Conservation (phyloP, 2,797 vertebrate species). For the Sciurus vulgaris region DNA sequence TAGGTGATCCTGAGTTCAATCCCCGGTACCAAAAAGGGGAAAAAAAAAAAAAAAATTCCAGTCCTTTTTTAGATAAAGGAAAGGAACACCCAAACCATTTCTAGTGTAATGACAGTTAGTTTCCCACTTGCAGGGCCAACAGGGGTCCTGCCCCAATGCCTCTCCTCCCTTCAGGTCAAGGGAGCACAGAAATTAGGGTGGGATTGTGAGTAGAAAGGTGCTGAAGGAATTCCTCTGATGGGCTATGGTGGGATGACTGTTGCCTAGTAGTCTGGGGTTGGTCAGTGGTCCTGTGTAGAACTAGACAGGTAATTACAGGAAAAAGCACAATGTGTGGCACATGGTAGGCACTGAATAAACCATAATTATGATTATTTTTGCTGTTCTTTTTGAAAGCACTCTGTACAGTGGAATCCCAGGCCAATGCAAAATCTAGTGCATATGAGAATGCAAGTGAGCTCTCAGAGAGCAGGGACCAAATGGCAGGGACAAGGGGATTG, state of each 20-base stretch:
- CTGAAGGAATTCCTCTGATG: not conserved
- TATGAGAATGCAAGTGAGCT: not conserved
- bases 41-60: not conserved
- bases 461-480: not conserved
- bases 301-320: not conserved
- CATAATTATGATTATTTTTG: not conserved
- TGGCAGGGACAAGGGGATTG: not conserved
- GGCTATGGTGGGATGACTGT: not conserved
- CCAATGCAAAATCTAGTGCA: not conserved
- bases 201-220: not conserved
- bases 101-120: not conserved
- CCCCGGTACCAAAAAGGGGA: no score
- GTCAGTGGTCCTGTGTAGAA: not conserved
- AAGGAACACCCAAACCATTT: not conserved
- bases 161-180: not conserved
- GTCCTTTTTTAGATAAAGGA: not conserved
- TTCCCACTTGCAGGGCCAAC: not conserved
- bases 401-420: not conserved
- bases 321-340: not conserved
- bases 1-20: no score
- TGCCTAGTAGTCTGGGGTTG: no score
- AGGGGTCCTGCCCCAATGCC: not conserved
- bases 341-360: not conserved
- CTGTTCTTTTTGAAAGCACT: slow-evolving; percentile 26
- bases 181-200: not conserved